A percentile compares a stretch with the other conserved stretches of the same genome.
These are phyloP conservation scores for Ginglymostoma cirratum DNA, from an alignment of 2,113 vertebrate species.

Conservation along the genomic window DNA sequence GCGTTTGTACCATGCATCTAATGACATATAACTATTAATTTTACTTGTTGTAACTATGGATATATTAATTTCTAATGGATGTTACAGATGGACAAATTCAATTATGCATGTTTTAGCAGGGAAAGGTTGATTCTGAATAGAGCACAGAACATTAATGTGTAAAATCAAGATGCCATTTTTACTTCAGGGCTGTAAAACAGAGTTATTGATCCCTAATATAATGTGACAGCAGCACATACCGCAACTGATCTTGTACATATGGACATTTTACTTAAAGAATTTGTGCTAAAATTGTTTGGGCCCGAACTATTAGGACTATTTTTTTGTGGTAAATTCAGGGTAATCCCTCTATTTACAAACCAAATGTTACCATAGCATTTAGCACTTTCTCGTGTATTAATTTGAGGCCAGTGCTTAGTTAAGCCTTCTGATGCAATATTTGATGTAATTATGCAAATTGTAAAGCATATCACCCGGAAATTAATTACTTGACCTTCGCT, in stretches of 20 bases:
- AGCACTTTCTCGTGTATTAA: constrained; percentile 2
- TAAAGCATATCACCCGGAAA: neutral
- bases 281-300: neutral
- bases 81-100: constrained; percentile 5
- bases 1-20: neutral
- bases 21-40: neutral
- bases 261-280: neutral
- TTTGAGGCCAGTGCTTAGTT: neutral
- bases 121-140: neutral
- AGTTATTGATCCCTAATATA: constrained; percentile 17
- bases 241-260: neutral
- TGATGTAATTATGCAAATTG: neutral
- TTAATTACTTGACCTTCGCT: constrained; percentile 3
- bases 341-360: neutral
- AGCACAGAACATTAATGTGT: neutral
- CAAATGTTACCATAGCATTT: neutral
- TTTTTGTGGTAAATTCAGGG: neutral
- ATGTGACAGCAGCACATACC: neutral
- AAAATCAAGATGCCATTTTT: neutral
- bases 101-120: neutral
- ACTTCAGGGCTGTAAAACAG: neutral
- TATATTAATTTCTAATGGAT: constrained; percentile 21
- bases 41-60: neutral
- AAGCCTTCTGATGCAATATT: neutral
- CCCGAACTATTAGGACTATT: neutral